A percentile compares a stretch with the other conserved stretches of the same genome.
Conservation (phyloP, 2,113 vertebrate genomes). For the Oreochromis spilurus region DNA sequence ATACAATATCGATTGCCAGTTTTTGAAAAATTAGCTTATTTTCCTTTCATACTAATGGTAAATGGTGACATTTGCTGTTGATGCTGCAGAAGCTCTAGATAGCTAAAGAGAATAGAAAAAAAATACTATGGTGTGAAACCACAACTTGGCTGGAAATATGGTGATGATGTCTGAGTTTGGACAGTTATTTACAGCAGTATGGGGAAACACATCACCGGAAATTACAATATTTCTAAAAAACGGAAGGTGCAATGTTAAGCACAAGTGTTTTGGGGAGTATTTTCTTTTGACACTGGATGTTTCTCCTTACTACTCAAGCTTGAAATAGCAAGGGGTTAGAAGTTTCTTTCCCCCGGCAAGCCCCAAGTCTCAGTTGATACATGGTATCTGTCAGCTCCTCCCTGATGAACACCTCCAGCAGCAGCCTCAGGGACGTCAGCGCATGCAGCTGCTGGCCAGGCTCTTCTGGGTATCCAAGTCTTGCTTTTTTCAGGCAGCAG, state of each 20-base stretch:
- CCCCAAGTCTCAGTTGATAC: conserved; percentile 27
- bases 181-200: not conserved
- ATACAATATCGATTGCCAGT: not conserved
- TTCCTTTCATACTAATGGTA: not conserved
- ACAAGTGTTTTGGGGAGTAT: not conserved
- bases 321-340: conserved; percentile 23
- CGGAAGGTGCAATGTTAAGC: not conserved
- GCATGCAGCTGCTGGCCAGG: conserved; percentile 42
- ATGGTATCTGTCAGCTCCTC: conserved; percentile 50
- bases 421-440: conserved; percentile 39
- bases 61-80: not conserved
- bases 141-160: not conserved
- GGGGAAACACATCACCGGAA: not conserved
- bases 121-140: not conserved
- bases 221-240: not conserved
- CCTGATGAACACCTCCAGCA: conserved; percentile 46
- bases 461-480: conserved; percentile 22
- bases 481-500: conserved; percentile 24
- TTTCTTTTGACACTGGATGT: not conserved
- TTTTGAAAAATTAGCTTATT: not conserved
- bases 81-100: not conserved
- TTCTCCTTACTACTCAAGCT: conserved; percentile 1
- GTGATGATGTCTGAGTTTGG: not conserved
- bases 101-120: not conserved
- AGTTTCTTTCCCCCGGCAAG: conserved; percentile 7